These are phyloP conservation scores for Chionomys nivalis DNA, from an alignment of 2,113 vertebrate species.

Conservation along the genomic window DNA sequence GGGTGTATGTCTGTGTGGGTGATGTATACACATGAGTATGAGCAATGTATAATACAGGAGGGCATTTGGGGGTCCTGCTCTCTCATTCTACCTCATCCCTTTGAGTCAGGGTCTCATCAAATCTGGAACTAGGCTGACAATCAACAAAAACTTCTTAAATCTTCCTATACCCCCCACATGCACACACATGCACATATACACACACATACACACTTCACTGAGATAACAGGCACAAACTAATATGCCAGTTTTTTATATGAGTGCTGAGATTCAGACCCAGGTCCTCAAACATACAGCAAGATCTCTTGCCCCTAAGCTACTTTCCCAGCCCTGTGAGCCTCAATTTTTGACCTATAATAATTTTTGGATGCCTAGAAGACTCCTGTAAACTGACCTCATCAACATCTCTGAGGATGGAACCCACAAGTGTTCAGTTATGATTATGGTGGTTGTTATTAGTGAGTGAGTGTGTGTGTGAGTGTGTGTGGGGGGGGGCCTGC, in stretches of 20 bases:
- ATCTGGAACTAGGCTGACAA: neutral
- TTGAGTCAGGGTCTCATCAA: neutral
- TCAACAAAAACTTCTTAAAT: neutral
- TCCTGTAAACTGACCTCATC: neutral
- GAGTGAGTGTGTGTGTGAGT: neutral
- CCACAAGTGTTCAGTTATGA: neutral
- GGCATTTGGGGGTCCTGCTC: neutral
- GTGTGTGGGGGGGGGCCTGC: neutral
- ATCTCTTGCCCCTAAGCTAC: neutral
- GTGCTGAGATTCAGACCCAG: neutral
- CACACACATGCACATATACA: neutral
- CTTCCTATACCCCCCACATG: neutral
- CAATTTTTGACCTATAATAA: neutral
- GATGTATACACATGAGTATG: neutral
- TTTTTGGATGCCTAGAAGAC: neutral
- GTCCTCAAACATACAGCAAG: neutral
- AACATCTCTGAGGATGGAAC: neutral
- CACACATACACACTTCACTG: neutral
- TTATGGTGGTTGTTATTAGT: neutral
- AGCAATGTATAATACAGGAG: neutral
- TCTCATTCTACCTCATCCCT: too few relatives aligned
- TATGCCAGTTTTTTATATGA: neutral
- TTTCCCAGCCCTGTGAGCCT: neutral
- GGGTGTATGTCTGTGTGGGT: neutral
- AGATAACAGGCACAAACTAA: neutral